phyloP scores from a whole-genome alignment of 2,888 invertebrate genomes.

The Oegoconia quadripuncta region DNA sequence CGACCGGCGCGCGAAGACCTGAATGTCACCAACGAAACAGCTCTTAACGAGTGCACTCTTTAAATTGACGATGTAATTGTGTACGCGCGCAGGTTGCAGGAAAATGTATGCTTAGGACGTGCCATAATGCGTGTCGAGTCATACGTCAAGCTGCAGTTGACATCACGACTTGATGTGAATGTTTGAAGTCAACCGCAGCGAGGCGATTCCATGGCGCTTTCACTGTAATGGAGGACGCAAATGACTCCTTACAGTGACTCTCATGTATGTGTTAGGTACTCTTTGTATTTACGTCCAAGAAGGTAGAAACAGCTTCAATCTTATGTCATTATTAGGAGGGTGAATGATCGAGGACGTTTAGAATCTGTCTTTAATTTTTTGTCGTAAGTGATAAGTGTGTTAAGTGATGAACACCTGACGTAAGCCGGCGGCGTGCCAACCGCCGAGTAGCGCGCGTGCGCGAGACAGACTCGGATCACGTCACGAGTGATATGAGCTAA shows the following conservation, averaged over 20 bases:
- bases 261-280: constrained; percentile 27
- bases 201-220: neutral
- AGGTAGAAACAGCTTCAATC: constrained; percentile 23
- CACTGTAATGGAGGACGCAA: neutral
- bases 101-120: constrained; percentile 41
- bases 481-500: constrained; percentile 43
- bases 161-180: neutral
- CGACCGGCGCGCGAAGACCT: constrained; percentile 23
- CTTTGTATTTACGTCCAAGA: constrained; percentile 42
- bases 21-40: too few species aligned
- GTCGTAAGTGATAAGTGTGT: constrained; percentile 11
- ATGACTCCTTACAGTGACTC: neutral
- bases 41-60: too few species aligned
- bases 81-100: constrained; percentile 3
- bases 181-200: too few species aligned
- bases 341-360: constrained; percentile 10
- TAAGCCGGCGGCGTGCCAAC: neutral
- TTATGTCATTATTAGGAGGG: constrained; percentile 18
- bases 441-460: neutral
- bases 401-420: neutral
- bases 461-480: constrained; percentile 16
- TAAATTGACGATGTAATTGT: too few species aligned
- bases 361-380: constrained; percentile 10
- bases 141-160: constrained; percentile 1
- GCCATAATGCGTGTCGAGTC: constrained; percentile 42